Conservation (phyloP, 2,797 vertebrate species). For the Neopelma chrysocephalum region DNA sequence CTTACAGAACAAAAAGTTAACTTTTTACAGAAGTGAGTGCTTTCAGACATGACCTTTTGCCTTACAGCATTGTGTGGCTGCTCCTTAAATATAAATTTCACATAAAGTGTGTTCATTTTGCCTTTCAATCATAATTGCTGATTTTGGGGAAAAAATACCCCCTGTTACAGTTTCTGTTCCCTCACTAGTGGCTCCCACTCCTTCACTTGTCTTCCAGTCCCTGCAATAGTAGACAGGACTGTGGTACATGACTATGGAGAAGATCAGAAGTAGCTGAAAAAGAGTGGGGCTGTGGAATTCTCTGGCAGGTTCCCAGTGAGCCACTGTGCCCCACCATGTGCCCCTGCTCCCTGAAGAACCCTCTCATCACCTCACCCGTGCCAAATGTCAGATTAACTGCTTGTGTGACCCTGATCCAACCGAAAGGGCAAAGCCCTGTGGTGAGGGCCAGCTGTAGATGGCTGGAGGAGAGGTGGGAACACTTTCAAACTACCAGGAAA, state of each 20-base stretch:
- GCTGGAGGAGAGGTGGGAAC: background rate
- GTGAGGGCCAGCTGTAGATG: background rate
- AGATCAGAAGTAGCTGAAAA: background rate
- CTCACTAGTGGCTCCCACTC: background rate
- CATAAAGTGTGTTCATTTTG: background rate
- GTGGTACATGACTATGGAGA: background rate
- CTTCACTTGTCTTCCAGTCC: background rate
- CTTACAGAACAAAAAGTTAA: background rate
- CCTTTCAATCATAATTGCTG: background rate
- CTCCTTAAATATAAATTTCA: background rate
- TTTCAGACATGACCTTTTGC: background rate
- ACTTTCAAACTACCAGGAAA: background rate
- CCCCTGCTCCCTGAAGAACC: background rate
- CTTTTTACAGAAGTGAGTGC: background rate
- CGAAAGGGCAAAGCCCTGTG: background rate
- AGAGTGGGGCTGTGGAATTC: background rate
- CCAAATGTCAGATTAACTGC: background rate
- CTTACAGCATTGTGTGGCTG: background rate
- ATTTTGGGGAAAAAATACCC: background rate
- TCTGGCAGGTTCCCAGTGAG: background rate
- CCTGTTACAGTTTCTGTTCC: background rate
- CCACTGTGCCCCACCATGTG: accelerated
- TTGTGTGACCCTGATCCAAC: background rate
- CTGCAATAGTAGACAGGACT: background rate
- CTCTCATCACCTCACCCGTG: background rate